Conservation (phyloP, 2,797 vertebrate species). For the Peromyscus eremicus region DNA sequence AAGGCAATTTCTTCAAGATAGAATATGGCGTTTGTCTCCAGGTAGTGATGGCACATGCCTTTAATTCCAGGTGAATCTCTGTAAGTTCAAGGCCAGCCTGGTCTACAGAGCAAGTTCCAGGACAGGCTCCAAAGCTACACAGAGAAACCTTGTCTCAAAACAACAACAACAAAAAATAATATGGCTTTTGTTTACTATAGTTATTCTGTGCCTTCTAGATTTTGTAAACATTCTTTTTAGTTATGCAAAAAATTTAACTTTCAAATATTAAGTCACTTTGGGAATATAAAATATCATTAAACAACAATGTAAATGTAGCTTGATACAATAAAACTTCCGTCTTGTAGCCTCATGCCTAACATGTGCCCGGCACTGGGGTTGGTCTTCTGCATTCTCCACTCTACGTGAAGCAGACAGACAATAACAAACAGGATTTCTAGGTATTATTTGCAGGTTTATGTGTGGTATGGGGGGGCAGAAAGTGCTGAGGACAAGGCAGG, state of each 20-base stretch:
- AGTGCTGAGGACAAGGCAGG: neutral
- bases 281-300: slow-evolving; percentile 12
- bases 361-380: neutral
- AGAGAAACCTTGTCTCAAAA: no score
- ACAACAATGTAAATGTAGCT: slow-evolving; percentile 24
- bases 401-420: neutral
- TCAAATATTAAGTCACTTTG: neutral
- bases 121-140: no score
- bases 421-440: slow-evolving; percentile 30
- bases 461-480: neutral
- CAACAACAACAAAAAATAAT: neutral
- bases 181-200: neutral
- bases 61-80: no score
- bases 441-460: neutral
- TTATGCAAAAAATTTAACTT: slow-evolving; percentile 12
- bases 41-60: no score
- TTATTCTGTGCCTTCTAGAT: neutral
- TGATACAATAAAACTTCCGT: neutral
- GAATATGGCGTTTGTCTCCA: neutral
- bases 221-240: neutral
- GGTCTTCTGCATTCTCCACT: neutral
- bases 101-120: no score
- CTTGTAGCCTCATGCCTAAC: neutral
- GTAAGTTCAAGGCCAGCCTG: no score
- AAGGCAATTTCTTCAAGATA: neutral